Evolutionary conservation across 2,888 invertebrate species (phyloP), one percentile per base, ranked within the genome.

Genomic region (Asteroscopus sphinx): DNA sequence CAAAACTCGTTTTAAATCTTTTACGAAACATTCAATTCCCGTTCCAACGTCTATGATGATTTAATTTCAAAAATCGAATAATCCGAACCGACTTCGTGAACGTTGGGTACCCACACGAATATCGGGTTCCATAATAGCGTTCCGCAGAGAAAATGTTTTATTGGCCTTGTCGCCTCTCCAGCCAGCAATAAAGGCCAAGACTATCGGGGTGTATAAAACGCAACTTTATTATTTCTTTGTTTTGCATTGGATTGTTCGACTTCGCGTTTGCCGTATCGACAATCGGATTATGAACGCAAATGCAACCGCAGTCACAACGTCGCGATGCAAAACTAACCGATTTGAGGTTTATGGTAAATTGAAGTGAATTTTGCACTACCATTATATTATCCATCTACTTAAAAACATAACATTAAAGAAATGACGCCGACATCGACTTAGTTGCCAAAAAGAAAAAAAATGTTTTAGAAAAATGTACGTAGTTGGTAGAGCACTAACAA

Each of bases 121-220:
- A 88, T 87, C 86, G 69, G 74, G 81, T 86, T 85, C 80, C 83
- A 80, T 86, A 86, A 85, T 83, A 79, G 79, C 71, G 71, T 65
- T 70, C 66, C 64, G 69, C 66, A 75, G 74, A 77, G 80, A 80
- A 81, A 86, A 81, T 85, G 81, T 82, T 87, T 86, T 86, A 85
- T 86, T 82, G 69, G 77, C 72, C 71, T 68, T 77, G 82, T 82
- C 81, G 79, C 72, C 76, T 82, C 81, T 74, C 81, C 73, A 65
- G 64, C 73, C 72, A 74, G 61, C 76, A 83, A 82, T 83, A 85
- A 81, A 71, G 76, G 77, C 68, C 71, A 73, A 81, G 80, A 82
- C 84, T 82, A 81, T 82, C 69, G 76, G 63, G 59, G 73, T 65
- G 62, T 78, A 73, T 76, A 78, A 81, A 81, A 74, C 68, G 67